A percentile compares a stretch with the other conserved stretches of the same genome.
These are phyloP conservation scores for Austrolebias charrua DNA, from an alignment of 2,797 vertebrate species.

Conservation along the genomic window DNA sequence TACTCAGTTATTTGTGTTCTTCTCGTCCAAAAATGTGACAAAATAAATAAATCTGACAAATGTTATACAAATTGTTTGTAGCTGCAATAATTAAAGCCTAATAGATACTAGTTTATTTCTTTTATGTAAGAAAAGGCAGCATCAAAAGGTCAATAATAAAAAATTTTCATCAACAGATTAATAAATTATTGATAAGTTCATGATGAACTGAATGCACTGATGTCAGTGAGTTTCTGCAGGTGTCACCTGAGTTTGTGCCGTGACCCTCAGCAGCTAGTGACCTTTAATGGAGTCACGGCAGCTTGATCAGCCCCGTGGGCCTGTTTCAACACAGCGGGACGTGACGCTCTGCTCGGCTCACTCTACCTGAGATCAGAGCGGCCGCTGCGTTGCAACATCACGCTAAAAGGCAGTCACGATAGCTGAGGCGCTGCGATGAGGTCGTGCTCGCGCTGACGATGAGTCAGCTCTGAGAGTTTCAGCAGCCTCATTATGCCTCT, in stretches of 20 bases:
- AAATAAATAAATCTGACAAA: too few species aligned
- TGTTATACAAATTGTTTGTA: too few species aligned
- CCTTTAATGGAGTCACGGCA: slow-evolving; percentile 37
- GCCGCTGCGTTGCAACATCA: slow-evolving; percentile 33
- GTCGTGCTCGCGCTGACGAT: slow-evolving; percentile 11
- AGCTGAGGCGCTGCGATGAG: slow-evolving; percentile 4
- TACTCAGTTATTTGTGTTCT: too few species aligned
- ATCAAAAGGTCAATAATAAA: too few species aligned
- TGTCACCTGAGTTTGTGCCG: not conserved
- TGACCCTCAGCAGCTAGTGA: slow-evolving; percentile 17
- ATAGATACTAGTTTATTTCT: slow-evolving; percentile 1
- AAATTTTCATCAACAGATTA: too few species aligned
- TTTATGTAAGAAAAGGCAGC: too few species aligned
- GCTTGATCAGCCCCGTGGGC: slow-evolving; percentile 23
- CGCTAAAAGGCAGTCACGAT: slow-evolving; percentile 37
- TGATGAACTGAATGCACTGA: not conserved
- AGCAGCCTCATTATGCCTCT: slow-evolving; percentile 6
- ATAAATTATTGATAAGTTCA: not conserved
- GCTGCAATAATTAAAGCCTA: not conserved
- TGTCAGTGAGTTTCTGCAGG: not conserved
- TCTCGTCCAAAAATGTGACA: too few species aligned
- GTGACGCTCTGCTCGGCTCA: slow-evolving; percentile 31
- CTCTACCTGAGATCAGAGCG: slow-evolving; percentile 34
- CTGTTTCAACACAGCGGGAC: slow-evolving; percentile 37
- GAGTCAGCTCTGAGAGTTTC: slow-evolving; percentile 29